Evolutionary conservation across 2,797 vertebrate genomes (phyloP), one percentile per base, ranked within the genome.

Genomic region (Borostomias antarcticus): DNA sequence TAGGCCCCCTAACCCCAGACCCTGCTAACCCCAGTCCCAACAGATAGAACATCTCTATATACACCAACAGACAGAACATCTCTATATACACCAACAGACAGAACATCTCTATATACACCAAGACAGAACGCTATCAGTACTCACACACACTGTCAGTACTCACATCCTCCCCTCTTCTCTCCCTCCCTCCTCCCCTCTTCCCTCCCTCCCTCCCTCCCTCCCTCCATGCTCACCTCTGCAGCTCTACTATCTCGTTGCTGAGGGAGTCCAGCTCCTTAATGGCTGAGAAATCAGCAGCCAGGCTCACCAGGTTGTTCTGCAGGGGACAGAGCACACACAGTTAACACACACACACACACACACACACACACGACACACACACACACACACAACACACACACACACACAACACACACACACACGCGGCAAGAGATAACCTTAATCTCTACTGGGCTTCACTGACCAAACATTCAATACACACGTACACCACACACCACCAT

Each of bases 201-300:
- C 9, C 3, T 45, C 45, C 21, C n/a, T 25, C 23, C 11, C 8
- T 57, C 29, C 23, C 11, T 15, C 54, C 32, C 26, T 13, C 25
- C 26, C 17, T 30, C 58, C 9, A 0, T 76, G 74, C 88, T 68
- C 90, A 99, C 98, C 91, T 95, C 85, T 99, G 97, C 64, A 99
- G 87, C 74, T 99, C 98, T 67, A 97, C 90, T 76, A 99, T 99
- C 91, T 99, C 98, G 67, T 98, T 99, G 88, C 93, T 97, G 83
- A 99, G 93, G 0, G 96, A 95, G 88, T 99, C 98, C 77, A 99
- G 90, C 75, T 99, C 98, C 83, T 99, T 99, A 90, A 99, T 99
- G 78, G 98, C 98, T 76, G 97, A 98, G 88, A 99, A 99, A 89
- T 99, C 98, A 61, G 97, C 95, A 65, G 94, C 90, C 76, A 94